Evolutionary conservation across 2,888 invertebrate genomes (phyloP), one percentile per base, ranked within the genome.

Genomic region (Stenodera caucasica): DNA sequence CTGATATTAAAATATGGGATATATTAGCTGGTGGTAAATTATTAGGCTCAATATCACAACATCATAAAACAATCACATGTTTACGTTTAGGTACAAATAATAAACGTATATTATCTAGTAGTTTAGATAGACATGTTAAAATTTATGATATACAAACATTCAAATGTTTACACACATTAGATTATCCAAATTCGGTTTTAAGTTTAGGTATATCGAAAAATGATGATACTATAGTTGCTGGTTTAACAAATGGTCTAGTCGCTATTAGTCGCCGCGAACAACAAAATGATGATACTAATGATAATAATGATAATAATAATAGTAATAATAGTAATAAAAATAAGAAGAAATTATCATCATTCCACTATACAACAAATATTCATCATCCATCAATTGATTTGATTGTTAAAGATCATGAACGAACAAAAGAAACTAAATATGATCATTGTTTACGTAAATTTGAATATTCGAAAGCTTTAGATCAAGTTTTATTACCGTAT

Each of bases 51-150:
- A 86, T 98, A 66, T 91, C 91, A 2, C 91, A 94, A 71, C 98
- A 99, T 81, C 96, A 97, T 80, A 98, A 98, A 83, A 95, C 97
- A 0, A 89, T 98, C 0, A 98, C 96, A 0, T 90, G 92, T 67
- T 78, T 98, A 53, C 84, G 88, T 67, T 84, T 97, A 63, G 92
- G 92, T 23, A 90, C 90, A 49, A 88, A 92, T 74, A 91, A 91
- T 23, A 90, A 88, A 66, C 86, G 94, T 72, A 83, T 98, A 18
- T 80, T 98, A 70, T 96, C 97, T 0, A 94, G 91, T 0, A 94
- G 96, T 2, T 83, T 98, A 58, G 98, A 99, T 79, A 88, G 94
- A 65, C 95, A 96, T 81, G 91, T 97, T 0, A 97, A 96, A 82
- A 87, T 98, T 67, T 96, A 94, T 80, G 96, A 97, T 77, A 84